Conservation (phyloP, 2,888 invertebrate genomes). For the Synanthedon vespiformis region DNA sequence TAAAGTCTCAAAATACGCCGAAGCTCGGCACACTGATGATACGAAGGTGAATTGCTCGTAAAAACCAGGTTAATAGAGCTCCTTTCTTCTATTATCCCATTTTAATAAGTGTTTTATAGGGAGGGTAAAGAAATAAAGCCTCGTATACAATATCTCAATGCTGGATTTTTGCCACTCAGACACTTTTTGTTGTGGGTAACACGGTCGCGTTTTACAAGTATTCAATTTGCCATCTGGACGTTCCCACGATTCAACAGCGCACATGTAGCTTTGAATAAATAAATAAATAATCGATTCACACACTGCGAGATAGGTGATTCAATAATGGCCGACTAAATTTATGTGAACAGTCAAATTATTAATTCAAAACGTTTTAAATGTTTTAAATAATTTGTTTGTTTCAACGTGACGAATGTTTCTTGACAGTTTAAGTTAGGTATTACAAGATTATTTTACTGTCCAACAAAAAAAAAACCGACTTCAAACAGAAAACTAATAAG, state of each 20-base stretch:
- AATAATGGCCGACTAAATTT: no score
- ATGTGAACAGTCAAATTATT: no score
- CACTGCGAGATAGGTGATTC: neutral
- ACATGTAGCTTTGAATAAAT: slow-evolving; percentile 11
- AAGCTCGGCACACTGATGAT: neutral
- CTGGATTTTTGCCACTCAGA: no score
- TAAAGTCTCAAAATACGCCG: neutral
- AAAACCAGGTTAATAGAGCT: neutral
- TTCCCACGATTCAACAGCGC: slow-evolving; percentile 8
- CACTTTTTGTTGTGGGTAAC: no score
- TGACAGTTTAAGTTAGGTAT: no score
- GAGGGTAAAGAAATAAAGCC: neutral
- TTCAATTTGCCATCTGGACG: slow-evolving; percentile 6
- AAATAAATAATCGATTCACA: slow-evolving; percentile 9
- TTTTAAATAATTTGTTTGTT: no score
- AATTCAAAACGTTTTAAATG: no score
- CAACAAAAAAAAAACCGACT: no score
- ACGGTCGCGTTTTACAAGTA: neutral
- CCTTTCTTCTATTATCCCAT: neutral
- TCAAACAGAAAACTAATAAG: no score
- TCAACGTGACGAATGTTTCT: no score
- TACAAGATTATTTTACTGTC: no score
- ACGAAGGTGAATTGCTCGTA: neutral
- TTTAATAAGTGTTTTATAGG: neutral
- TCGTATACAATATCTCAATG: no score